Evolutionary conservation across 2,797 vertebrate species (phyloP).

Genomic region (Sebastes vulpes): DNA sequence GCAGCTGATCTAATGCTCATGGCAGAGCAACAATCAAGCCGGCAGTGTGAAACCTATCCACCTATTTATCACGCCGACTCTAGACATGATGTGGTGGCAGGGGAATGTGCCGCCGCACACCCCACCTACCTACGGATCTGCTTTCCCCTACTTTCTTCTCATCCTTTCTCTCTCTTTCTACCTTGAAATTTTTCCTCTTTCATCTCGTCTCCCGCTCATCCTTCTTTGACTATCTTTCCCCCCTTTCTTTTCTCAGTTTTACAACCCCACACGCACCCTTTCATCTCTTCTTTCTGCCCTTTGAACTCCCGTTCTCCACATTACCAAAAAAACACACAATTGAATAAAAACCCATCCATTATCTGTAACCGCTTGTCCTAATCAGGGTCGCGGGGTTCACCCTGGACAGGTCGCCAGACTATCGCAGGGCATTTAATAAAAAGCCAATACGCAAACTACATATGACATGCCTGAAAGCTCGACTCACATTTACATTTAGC

Average conservation of each 20-base stretch:
- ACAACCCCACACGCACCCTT: neutral
- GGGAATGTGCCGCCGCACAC: conserved; percentile 63
- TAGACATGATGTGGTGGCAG: conserved; percentile 65
- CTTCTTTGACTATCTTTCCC: conserved; percentile 14
- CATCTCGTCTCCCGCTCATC: conserved; percentile 1
- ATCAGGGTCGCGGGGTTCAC: too few relatives aligned
- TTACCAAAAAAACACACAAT: neutral
- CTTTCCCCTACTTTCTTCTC: conserved; percentile 32
- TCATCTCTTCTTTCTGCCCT: conserved; percentile 15
- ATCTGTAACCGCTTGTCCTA: too few relatives aligned
- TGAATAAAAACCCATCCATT: neutral
- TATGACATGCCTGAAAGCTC: neutral
- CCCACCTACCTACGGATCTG: conserved; percentile 21
- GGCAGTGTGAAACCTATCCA: conserved; percentile 53
- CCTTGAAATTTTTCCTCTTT: neutral
- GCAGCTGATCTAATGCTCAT: conserved; percentile 58
- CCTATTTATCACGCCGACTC: conserved; percentile 59
- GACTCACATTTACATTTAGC: conserved; percentile 5
- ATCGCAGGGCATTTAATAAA: neutral
- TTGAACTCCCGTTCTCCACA: neutral
- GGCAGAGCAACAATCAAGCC: conserved; percentile 56
- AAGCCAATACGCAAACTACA: neutral
- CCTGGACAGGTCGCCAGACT: too few relatives aligned
- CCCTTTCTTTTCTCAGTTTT: neutral
- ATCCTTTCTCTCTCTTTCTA: neutral